These are phyloP conservation scores for Solenopsis invicta DNA, from an alignment of 1,140 invertebrate genomes.

Conservation along the genomic window DNA sequence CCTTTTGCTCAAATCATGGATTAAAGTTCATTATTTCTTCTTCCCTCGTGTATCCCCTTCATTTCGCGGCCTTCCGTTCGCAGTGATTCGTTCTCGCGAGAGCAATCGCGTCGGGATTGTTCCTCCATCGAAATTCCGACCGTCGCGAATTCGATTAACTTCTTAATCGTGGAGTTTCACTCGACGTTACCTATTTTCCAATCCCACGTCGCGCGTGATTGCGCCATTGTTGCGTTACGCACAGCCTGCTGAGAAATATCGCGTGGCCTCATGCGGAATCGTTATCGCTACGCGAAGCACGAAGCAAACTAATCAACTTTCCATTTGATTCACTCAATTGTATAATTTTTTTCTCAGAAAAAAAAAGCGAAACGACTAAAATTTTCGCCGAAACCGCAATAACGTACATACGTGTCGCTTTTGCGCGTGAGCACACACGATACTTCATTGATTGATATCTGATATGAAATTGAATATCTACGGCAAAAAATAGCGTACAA, in stretches of 20 bases:
- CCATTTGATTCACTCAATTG: neutral
- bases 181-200: slow-evolving; percentile 36
- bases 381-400: neutral
- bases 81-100: slow-evolving; percentile 48
- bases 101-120: slow-evolving; percentile 56
- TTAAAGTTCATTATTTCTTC: slow-evolving; percentile 42
- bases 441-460: neutral
- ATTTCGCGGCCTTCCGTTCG: slow-evolving; percentile 30
- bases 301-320: slow-evolving; percentile 34
- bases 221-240: slow-evolving; percentile 46
- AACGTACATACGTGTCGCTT: neutral
- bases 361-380: neutral
- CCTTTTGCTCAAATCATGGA: neutral
- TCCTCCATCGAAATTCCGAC: slow-evolving; percentile 56
- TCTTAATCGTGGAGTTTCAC: slow-evolving; percentile 45
- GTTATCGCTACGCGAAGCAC: neutral
- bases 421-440: neutral
- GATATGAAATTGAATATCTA: slow-evolving; percentile 14
- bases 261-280: neutral
- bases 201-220: slow-evolving; percentile 44
- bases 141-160: slow-evolving; percentile 63
- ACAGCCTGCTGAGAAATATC: slow-evolving; percentile 35
- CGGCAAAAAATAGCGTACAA: neutral
- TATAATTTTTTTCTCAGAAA: neutral
- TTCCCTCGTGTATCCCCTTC: slow-evolving; percentile 17